Evolutionary conservation across 2,888 invertebrate genomes (phyloP).

Genomic region (Caenorhabditis drosophilae): DNA sequence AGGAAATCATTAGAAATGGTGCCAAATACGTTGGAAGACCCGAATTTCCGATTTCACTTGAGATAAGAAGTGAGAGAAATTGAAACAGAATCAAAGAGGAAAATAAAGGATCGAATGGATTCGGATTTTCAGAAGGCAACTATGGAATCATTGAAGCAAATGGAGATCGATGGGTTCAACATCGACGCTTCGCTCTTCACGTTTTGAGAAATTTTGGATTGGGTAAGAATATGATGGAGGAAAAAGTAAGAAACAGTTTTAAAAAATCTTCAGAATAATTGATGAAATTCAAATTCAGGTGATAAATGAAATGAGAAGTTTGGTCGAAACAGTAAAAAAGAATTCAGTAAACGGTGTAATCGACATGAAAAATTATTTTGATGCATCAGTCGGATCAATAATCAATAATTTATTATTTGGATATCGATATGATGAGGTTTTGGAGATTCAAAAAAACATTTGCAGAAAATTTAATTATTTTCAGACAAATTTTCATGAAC

Average conservation of each 20-base stretch:
- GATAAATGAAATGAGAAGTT: constrained; percentile 13
- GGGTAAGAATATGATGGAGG: constrained; percentile 49
- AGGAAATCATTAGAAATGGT: constrained; percentile 30
- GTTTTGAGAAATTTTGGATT: constrained; percentile 44
- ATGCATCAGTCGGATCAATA: constrained; percentile 37
- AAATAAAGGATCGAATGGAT: too few species aligned
- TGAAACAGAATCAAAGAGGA: too few species aligned
- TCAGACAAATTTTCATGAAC: constrained; percentile 26
- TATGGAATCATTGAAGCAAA: constrained; percentile 30
- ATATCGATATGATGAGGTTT: constrained; percentile 46
- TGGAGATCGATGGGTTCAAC: constrained; percentile 34
- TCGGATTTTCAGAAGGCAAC: constrained; percentile 30
- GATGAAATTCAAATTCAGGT: too few species aligned
- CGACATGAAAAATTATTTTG: constrained; percentile 31
- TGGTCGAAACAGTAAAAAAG: constrained; percentile 13
- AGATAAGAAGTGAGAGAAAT: constrained; percentile 6
- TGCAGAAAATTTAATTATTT: too few species aligned
- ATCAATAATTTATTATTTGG: constrained; percentile 46
- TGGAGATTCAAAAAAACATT: too few species aligned
- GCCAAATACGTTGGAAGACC: constrained; percentile 28
- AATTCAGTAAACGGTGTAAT: constrained; percentile 10
- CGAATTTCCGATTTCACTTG: constrained; percentile 25
- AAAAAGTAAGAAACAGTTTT: too few species aligned
- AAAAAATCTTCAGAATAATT: too few species aligned
- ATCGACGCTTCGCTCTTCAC: constrained; percentile 39